These are phyloP conservation scores for Sternotherus odoratus DNA, from an alignment of 2,797 vertebrate genomes.

Conservation along the genomic window DNA sequence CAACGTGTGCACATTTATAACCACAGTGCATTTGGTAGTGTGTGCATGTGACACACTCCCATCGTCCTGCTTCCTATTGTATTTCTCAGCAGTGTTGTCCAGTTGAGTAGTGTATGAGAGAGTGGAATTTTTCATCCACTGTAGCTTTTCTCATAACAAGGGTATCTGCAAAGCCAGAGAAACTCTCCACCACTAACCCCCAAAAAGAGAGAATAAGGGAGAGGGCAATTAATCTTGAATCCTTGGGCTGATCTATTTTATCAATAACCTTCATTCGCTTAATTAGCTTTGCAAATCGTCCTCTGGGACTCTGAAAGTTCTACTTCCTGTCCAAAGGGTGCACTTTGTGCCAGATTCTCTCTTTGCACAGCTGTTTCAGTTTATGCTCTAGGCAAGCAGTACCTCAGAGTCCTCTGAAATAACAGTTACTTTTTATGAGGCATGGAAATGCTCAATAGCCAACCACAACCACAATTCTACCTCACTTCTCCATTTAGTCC, in stretches of 20 bases:
- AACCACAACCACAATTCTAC: fast-evolving
- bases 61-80: not conserved
- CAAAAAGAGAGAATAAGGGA: not conserved
- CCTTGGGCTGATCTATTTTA: not conserved
- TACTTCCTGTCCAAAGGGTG: not conserved
- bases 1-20: not conserved
- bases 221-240: not conserved
- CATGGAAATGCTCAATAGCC: not conserved
- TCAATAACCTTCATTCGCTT: not conserved
- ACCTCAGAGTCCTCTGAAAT: not conserved
- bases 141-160: not conserved
- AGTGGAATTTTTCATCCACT: not conserved
- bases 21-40: not conserved
- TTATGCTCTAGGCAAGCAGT: not conserved
- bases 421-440: fast-evolving
- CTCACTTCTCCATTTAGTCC: not conserved
- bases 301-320: not conserved
- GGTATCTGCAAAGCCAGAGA: not conserved
- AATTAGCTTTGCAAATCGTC: not conserved
- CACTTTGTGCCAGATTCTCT: not conserved
- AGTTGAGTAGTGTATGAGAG: not conserved
- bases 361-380: not conserved
- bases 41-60: not conserved
- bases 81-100: not conserved
- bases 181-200: not conserved